Conservation (phyloP, 2,888 invertebrate genomes). For the Watsonalla cultraria region DNA sequence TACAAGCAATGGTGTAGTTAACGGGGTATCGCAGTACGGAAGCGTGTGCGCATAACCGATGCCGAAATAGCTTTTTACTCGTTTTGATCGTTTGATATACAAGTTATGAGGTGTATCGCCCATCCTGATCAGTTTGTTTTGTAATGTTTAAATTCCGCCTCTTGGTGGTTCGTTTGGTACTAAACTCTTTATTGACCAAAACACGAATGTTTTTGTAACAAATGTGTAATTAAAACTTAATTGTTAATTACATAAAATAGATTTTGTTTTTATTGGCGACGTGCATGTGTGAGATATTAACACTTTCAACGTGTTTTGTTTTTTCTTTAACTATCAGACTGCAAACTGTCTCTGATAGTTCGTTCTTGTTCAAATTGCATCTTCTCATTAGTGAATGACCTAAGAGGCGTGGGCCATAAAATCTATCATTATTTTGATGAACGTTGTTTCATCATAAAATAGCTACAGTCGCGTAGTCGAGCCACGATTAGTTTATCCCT, state of each 20-base stretch:
- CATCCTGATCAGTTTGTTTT: background rate
- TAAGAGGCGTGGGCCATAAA: background rate
- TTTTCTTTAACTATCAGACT: background rate
- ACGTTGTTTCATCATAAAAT: too few species aligned
- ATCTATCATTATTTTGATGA: too few species aligned
- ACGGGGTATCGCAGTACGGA: slow-evolving; percentile 19
- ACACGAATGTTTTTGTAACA: background rate
- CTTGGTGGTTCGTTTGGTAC: too few species aligned
- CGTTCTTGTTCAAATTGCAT: background rate
- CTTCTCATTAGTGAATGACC: too few species aligned
- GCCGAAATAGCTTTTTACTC: slow-evolving; percentile 9
- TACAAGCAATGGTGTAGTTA: slow-evolving; percentile 15
- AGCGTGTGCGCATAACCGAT: slow-evolving; percentile 18
- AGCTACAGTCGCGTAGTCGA: too few species aligned
- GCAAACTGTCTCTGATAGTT: background rate
- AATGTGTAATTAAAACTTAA: background rate
- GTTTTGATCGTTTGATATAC: background rate
- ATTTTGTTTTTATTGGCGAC: too few species aligned
- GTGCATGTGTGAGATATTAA: too few species aligned
- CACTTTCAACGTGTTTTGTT: background rate
- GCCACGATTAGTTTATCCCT: too few species aligned
- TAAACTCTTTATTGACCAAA: too few species aligned
- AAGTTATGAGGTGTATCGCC: background rate
- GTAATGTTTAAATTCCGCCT: too few species aligned
- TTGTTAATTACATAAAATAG: background rate